phyloP scores from a whole-genome alignment of 1,140 invertebrate species.

The Aphaenogaster ashmeadi region DNA sequence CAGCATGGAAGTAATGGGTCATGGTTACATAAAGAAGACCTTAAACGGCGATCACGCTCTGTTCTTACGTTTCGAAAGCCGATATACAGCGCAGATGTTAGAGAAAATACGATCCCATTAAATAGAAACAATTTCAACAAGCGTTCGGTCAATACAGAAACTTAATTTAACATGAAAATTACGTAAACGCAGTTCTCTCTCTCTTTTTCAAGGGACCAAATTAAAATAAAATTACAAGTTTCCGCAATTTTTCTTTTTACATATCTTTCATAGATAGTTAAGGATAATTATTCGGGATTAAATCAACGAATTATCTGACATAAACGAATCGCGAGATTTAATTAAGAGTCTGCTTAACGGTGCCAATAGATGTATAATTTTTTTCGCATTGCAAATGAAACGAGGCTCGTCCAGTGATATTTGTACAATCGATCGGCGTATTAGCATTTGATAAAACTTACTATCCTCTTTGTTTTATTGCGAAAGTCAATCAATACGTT shows the following conservation, averaged over 20 bases:
- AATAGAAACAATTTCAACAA: background rate
- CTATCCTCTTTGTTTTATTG: background rate
- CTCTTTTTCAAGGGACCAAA: background rate
- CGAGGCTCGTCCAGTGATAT: background rate
- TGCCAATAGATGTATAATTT: background rate
- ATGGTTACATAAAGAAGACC: constrained; percentile 82
- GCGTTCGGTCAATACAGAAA: background rate
- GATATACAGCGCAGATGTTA: constrained; percentile 45
- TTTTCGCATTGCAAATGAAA: background rate
- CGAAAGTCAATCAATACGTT: constrained; percentile 25
- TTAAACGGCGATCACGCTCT: constrained; percentile 45
- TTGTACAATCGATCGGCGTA: constrained; percentile 1
- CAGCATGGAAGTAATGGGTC: constrained; percentile 85
- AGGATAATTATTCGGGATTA: background rate
- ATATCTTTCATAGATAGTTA: background rate
- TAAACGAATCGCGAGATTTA: background rate
- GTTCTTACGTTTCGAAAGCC: constrained; percentile 12
- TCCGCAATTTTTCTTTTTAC: background rate
- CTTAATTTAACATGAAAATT: constrained; percentile 1
- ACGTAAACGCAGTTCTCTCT: background rate
- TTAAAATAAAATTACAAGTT: constrained; percentile 5
- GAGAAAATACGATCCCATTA: background rate
- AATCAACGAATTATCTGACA: background rate
- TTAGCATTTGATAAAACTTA: constrained; percentile 39
- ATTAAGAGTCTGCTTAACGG: background rate